Conservation (phyloP, 2,113 vertebrate species). For the Tricholaema leucomelas region DNA sequence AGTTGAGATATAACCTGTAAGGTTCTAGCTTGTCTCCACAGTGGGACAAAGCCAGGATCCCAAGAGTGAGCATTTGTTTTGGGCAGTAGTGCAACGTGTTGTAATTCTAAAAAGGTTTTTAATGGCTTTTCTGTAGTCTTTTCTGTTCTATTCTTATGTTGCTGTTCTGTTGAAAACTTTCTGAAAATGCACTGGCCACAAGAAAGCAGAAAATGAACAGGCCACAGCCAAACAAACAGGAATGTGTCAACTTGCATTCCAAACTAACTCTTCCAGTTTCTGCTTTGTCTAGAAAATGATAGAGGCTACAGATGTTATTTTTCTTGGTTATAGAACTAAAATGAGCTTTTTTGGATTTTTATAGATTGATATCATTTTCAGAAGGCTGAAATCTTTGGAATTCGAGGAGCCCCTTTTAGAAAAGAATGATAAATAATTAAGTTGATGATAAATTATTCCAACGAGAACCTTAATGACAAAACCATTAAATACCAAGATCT, state of each 20-base stretch:
- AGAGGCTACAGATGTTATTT: background rate
- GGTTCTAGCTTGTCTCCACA: background rate
- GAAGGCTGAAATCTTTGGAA: background rate
- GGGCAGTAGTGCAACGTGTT: background rate
- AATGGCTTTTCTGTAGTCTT: background rate
- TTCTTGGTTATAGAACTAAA: background rate
- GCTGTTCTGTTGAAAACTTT: background rate
- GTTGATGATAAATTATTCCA: constrained; percentile 59
- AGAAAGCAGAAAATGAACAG: background rate
- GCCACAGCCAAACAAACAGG: background rate
- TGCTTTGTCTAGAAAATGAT: background rate
- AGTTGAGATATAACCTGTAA: background rate
- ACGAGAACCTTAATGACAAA: constrained; percentile 62
- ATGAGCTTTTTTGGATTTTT: background rate
- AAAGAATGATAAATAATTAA: constrained; percentile 67
- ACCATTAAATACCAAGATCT: constrained; percentile 62
- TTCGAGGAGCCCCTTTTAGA: constrained; percentile 39
- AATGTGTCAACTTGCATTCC: background rate
- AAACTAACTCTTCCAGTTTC: background rate
- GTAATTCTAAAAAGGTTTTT: background rate
- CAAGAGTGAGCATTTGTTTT: background rate
- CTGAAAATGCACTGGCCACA: background rate
- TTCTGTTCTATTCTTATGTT: background rate
- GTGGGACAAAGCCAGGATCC: background rate
- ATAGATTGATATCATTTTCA: background rate